Evolutionary conservation across 2,888 invertebrate genomes (phyloP).

Genomic region (Agrilus mali): DNA sequence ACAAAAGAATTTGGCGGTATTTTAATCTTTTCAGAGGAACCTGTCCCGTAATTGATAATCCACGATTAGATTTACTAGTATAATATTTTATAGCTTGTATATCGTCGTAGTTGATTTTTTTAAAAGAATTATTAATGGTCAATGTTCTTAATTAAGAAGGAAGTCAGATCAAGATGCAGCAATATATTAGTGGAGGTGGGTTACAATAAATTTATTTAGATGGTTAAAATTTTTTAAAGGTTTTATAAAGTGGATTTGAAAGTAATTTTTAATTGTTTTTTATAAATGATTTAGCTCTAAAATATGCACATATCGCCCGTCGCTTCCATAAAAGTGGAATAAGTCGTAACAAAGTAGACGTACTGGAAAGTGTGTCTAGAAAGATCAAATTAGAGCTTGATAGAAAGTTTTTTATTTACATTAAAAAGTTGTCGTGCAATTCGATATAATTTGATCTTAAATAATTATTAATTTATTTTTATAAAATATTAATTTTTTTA

Average conservation of each 20-base stretch:
- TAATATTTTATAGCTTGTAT: conserved; percentile 35
- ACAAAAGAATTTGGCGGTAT: conserved; percentile 59
- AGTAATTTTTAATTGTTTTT: conserved; percentile 43
- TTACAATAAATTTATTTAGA: conserved; percentile 48
- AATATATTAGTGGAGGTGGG: conserved; percentile 54
- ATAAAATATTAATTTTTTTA: conserved; percentile 33
- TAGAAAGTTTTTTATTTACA: conserved; percentile 54
- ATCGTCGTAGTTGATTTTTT: conserved; percentile 33
- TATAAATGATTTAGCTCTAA: conserved; percentile 49
- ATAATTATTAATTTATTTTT: conserved; percentile 26
- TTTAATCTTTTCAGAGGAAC: conserved; percentile 58
- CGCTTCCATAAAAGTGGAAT: conserved; percentile 58
- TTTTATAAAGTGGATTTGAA: conserved; percentile 52
- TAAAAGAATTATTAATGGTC: conserved; percentile 39
- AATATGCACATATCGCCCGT: conserved; percentile 72
- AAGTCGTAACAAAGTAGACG: conserved; percentile 74
- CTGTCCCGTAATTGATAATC: conserved; percentile 55
- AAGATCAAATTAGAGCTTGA: conserved; percentile 49
- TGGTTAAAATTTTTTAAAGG: too few relatives aligned
- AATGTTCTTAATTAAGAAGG: conserved; percentile 33
- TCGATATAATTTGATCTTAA: conserved; percentile 21
- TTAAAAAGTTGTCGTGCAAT: conserved; percentile 27
- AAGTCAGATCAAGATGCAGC: conserved; percentile 63
- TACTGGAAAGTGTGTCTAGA: conserved; percentile 64
- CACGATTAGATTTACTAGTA: conserved; percentile 44